phyloP scores from a whole-genome alignment of 2,797 vertebrate genomes.

The Urocyon cinereoargenteus region DNA sequence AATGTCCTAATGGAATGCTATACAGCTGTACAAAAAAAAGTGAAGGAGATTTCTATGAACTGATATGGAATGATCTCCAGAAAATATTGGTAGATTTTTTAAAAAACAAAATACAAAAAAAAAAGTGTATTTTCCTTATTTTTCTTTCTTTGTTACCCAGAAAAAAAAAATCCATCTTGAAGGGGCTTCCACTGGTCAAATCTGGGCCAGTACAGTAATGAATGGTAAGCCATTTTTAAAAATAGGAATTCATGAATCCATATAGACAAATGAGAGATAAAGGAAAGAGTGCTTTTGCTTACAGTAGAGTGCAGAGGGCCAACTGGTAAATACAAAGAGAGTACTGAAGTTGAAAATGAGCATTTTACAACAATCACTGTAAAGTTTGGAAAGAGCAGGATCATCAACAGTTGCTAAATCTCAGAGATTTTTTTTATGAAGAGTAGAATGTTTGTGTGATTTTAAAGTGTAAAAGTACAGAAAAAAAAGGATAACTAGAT shows the following conservation, averaged over 20 bases:
- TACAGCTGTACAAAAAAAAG: background rate
- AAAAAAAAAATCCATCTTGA: background rate
- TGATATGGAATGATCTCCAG: background rate
- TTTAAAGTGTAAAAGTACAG: constrained; percentile 1
- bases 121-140: background rate
- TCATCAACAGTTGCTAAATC: background rate
- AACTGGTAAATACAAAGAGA: background rate
- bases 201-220: background rate
- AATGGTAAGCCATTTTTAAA: background rate
- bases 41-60: background rate
- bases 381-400: background rate
- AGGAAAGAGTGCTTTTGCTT: background rate
- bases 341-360: background rate
- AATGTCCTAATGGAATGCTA: background rate
- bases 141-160: background rate
- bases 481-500: background rate
- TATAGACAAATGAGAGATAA: background rate
- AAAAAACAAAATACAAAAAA: background rate
- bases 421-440: constrained; percentile 30
- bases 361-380: background rate
- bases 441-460: background rate
- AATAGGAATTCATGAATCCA: background rate
- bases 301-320: background rate
- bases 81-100: background rate
- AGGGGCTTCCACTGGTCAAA: background rate